Conservation (phyloP, 1,140 invertebrate genomes). For the Drosophila insularis region DNA sequence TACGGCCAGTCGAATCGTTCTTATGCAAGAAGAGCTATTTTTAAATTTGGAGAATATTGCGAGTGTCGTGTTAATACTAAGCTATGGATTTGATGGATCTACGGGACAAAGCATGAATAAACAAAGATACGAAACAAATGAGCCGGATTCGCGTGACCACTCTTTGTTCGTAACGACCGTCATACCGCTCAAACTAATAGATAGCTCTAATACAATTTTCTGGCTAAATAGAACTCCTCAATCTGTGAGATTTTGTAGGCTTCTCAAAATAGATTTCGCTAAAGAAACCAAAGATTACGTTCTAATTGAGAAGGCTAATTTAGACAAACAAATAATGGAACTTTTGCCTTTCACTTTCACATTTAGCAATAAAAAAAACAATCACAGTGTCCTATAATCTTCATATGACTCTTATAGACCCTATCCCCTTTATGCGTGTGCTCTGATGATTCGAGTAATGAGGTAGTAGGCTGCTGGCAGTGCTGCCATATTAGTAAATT, state of each 20-base stretch:
- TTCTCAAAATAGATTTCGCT: conserved; percentile 16
- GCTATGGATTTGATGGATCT: no score
- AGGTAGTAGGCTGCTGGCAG: no score
- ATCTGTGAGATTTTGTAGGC: conserved; percentile 25
- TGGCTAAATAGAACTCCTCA: conserved; percentile 22
- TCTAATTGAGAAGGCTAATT: conserved; percentile 10
- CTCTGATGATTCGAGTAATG: no score
- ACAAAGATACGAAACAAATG: no score
- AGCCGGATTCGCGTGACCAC: conserved; percentile 3
- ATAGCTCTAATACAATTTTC: conserved; percentile 7
- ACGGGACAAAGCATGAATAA: no score
- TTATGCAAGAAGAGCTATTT: no score
- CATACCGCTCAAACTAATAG: conserved; percentile 11
- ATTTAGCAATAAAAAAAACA: not conserved
- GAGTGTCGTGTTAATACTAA: no score
- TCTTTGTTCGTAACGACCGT: no score
- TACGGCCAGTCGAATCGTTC: no score
- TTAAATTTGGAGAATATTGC: not conserved
- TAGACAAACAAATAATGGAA: conserved; percentile 14
- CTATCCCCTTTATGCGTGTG: no score
- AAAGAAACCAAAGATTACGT: no score
- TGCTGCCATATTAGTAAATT: no score
- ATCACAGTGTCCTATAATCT: conserved; percentile 18
- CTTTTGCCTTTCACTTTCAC: not conserved
- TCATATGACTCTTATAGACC: conserved; percentile 22